Evolutionary conservation across 2,888 invertebrate species (phyloP), one percentile per base, ranked within the genome.

Genomic region (Melanostoma scalare): DNA sequence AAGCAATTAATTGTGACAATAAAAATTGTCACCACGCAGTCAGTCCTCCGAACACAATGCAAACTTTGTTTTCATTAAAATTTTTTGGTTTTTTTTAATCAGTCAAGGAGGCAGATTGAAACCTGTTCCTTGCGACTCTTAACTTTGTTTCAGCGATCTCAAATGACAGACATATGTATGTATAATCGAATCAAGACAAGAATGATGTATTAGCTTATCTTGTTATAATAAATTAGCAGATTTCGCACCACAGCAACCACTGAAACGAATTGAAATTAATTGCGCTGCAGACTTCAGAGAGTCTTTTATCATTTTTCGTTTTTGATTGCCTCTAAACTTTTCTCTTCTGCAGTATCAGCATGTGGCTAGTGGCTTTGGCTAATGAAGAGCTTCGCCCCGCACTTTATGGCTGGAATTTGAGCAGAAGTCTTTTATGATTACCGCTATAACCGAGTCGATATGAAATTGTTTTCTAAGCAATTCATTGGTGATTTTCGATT

Each of bases 321-420:
- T 10, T 4, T 8, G 20, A 9, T 40, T 42, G 33, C 20, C 4
- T 46, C 38, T 20, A 20, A 20, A 20, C 20, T 20, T 20, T 20
- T 20, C 20, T 20, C 20, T 20, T 20, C 20, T 20, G 20, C 20
- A 20, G 1, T 1, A 20, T 20, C 20, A 20, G 20, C 20, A 20
- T 20, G 6, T 55, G 35, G 2, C 2, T 10, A 36, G 6, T n/a
- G 30, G 36, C 67, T 36, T 30, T 9, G 4, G 42, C 40, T 42
- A 55, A 81, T 81, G 50, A 81, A 81, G 81, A 76, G 72, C 61
- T 81, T 72, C 44, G 9, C 46, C n/a, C 55, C 38, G n/a, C n/a
- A 81, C 40, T 76, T 81, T 81, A 81, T 81, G 77, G 46, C 61
- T 71, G 67, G 72, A 81, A 81, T 81, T 81, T 72, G 81, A 72